Conservation (phyloP, 2,113 vertebrate genomes). For the Hemicordylus capensis region DNA sequence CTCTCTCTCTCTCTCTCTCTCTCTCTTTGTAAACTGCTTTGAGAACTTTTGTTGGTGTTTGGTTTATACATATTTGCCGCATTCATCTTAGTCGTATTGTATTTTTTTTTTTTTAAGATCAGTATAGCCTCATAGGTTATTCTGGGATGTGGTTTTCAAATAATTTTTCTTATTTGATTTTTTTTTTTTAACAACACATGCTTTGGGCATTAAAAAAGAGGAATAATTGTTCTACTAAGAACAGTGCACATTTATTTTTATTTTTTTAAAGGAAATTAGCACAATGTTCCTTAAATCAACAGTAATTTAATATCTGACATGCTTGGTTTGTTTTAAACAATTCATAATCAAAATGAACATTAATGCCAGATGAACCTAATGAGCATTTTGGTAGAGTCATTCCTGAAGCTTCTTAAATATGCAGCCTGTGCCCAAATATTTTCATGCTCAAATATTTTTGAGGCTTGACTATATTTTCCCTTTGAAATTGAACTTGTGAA, state of each 20-base stretch:
- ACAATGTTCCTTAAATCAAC: not conserved
- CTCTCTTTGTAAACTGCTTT: too few species aligned
- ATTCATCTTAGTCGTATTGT: too few species aligned
- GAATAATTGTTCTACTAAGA: too few species aligned
- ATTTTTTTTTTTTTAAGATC: not conserved
- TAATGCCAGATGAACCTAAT: not conserved
- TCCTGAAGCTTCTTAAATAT: conserved; percentile 33
- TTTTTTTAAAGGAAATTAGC: too few species aligned
- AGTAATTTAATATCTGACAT: not conserved
- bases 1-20: too few species aligned
- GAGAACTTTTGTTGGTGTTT: too few species aligned
- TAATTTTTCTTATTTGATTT: not conserved
- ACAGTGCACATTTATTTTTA: too few species aligned
- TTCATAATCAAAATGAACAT: conserved; percentile 4
- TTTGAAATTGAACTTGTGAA: conserved; percentile 16
- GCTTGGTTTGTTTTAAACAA: conserved; percentile 42
- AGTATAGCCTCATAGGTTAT: not conserved
- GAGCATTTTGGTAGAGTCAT: not conserved
- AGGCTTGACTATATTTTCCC: too few species aligned
- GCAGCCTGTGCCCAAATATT: conserved; percentile 21
- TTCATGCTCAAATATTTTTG: not conserved
- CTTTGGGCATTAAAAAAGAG: not conserved
- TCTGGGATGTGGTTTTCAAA: not conserved
- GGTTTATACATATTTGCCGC: too few species aligned
- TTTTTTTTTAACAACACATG: not conserved